Percentiles rank a stretch among this genome's conserved stretches.
Conservation (phyloP, 2,797 vertebrate genomes). For the Champsocephalus esox region DNA sequence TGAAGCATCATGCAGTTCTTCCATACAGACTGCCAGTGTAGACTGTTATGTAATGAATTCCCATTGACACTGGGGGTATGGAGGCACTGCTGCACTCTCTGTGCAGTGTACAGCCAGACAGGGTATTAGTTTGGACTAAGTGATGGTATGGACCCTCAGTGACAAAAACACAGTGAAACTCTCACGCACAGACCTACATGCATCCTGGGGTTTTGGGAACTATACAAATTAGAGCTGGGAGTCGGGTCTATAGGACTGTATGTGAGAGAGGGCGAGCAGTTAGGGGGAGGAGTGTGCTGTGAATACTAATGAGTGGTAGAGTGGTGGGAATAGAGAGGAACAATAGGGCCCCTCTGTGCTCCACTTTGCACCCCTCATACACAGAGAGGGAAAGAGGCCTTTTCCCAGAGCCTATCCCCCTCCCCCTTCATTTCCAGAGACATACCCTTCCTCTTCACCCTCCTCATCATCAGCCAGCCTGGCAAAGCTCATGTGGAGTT, state of each 20-base stretch:
- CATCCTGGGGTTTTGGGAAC: conserved; percentile 82
- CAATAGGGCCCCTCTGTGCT: conserved; percentile 90
- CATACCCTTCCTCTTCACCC: conserved; percentile 82
- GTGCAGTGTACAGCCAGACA: conserved; percentile 65
- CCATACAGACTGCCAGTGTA: conserved; percentile 33
- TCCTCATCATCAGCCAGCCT: conserved; percentile 82
- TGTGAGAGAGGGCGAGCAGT: conserved; percentile 82
- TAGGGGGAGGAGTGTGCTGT: conserved; percentile 87
- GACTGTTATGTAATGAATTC: conserved; percentile 73
- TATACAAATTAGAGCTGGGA: conserved; percentile 88
- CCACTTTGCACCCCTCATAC: conserved; percentile 88
- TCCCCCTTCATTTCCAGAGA: conserved; percentile 81
- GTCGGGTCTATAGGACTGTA: conserved; percentile 85
- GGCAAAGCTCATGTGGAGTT: conserved; percentile 77
- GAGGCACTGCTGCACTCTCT: conserved; percentile 47
- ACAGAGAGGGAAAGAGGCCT: conserved; percentile 85
- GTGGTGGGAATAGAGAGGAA: conserved; percentile 88
- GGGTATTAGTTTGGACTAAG: conserved; percentile 72
- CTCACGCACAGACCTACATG: conserved; percentile 81
- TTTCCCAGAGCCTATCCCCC: conserved; percentile 85
- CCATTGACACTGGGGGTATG: conserved; percentile 40
- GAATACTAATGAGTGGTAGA: conserved; percentile 87
- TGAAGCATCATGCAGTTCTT: conserved; percentile 25
- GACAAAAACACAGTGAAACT: conserved; percentile 80
- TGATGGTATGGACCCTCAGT: conserved; percentile 69